Evolutionary conservation across 1,140 invertebrate genomes (phyloP).

Genomic region (Drosophila sp.): DNA sequence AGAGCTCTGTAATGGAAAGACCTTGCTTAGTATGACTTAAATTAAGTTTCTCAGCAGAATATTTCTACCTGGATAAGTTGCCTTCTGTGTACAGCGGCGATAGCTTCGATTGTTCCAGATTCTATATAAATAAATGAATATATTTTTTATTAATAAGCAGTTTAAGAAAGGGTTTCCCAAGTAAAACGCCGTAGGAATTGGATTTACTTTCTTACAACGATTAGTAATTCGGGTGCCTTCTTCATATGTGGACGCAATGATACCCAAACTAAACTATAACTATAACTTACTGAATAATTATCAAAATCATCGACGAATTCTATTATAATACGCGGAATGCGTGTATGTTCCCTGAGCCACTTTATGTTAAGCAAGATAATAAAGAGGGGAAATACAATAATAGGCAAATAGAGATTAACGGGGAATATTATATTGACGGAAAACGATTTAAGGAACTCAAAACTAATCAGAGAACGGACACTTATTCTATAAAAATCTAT

Average conservation of each 20-base stretch:
- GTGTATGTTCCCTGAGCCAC: conserved; percentile 89
- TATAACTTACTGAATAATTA: conserved; percentile 86
- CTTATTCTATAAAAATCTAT: conserved; percentile 52
- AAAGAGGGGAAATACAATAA: conserved; percentile 38
- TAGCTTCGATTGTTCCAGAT: conserved; percentile 87
- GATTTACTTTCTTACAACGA: conserved; percentile 9
- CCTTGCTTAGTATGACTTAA: neutral
- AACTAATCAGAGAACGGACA: conserved; percentile 36
- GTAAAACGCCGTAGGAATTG: neutral
- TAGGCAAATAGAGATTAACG: conserved; percentile 8
- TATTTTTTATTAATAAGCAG: neutral
- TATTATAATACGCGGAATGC: conserved; percentile 87
- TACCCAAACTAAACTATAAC: conserved; percentile 37
- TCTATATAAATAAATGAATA: conserved; percentile 83
- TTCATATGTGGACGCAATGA: conserved; percentile 53
- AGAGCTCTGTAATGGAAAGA: conserved; percentile 60
- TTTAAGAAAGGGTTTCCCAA: neutral
- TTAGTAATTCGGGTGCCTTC: conserved; percentile 69
- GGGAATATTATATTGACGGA: conserved; percentile 42
- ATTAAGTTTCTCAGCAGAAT: neutral
- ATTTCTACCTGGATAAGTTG: conserved; percentile 79
- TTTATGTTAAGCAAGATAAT: conserved; percentile 65
- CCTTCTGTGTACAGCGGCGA: conserved; percentile 85
- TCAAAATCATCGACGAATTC: conserved; percentile 87
- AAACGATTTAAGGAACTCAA: conserved; percentile 30